Percentiles rank a stretch among this genome's conserved stretches.
phyloP scores from a whole-genome alignment of 1,140 invertebrate species.

The Bombus superbus region DNA sequence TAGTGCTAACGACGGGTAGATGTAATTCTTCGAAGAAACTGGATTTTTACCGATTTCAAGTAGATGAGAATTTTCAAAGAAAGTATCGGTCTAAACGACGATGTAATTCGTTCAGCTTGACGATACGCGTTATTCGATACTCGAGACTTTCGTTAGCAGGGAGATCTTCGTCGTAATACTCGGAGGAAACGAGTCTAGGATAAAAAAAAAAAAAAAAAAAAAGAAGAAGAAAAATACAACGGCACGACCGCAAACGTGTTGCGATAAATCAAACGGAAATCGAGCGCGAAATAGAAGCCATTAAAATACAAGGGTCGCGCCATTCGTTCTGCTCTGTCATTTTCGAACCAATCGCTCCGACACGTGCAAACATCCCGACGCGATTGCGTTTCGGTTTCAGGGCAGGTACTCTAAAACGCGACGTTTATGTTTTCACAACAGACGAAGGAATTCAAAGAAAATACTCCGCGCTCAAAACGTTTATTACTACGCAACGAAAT shows the following conservation, averaged over 20 bases:
- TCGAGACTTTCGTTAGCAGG: background rate
- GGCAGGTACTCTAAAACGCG: background rate
- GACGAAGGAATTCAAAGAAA: too few species aligned
- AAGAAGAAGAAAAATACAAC: background rate
- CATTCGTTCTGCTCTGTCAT: conserved; percentile 22
- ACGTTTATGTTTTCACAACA: background rate
- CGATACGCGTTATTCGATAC: background rate
- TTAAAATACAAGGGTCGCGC: conserved; percentile 18
- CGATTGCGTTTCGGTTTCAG: conserved; percentile 7
- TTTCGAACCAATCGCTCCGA: conserved; percentile 3
- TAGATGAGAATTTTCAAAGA: background rate
- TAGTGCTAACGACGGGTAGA: background rate
- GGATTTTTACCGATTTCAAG: background rate
- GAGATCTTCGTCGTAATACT: background rate
- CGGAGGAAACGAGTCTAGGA: background rate
- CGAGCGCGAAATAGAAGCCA: conserved; percentile 27
- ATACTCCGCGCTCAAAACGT: background rate
- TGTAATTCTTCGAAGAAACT: background rate
- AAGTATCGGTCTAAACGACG: background rate
- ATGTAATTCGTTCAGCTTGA: background rate
- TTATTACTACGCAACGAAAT: background rate
- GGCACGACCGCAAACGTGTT: background rate
- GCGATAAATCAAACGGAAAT: conserved; percentile 27
- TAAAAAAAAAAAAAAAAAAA: background rate
- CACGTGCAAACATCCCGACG: background rate